These are phyloP conservation scores for human DNA, from an alignment of 2,113 vertebrate genomes.

Conservation along the genomic window DNA sequence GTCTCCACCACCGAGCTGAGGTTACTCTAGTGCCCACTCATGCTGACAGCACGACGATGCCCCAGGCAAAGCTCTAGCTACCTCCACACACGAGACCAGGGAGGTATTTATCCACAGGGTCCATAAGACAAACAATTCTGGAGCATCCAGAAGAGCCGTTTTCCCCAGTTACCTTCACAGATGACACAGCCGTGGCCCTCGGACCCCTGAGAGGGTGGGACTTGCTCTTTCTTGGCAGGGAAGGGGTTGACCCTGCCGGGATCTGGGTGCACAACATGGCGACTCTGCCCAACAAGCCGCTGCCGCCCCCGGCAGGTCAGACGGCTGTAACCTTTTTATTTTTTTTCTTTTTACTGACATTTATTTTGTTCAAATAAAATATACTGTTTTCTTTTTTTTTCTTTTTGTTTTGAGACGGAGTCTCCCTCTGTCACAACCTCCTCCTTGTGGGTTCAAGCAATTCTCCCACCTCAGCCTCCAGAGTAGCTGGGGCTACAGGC, in stretches of 20 bases:
- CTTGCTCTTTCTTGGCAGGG: neutral
- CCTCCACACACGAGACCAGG: neutral
- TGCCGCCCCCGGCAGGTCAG: neutral
- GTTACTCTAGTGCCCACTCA: neutral
- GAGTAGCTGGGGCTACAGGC: too few species aligned
- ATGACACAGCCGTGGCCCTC: rapidly evolving
- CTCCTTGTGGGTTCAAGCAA: too few species aligned
- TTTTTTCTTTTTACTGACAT: too few species aligned
- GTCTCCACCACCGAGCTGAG: neutral
- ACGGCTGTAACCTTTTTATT: too few species aligned
- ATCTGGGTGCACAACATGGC: rapidly evolving
- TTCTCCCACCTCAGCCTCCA: too few species aligned
- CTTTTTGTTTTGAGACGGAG: too few species aligned
- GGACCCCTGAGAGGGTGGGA: neutral
- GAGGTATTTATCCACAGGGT: neutral
- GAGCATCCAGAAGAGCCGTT: neutral
- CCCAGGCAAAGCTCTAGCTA: too few species aligned
- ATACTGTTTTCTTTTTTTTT: neutral
- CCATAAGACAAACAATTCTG: neutral
- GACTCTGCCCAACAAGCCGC: rapidly evolving
- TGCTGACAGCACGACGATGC: neutral
- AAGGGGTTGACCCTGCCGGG: neutral
- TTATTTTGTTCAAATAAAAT: neutral
- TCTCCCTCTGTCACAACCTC: too few species aligned
- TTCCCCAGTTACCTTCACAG: neutral